Evolutionary conservation across 2,888 invertebrate genomes (phyloP), one percentile per base, ranked within the genome.

Genomic region (Rhyacophila evoluta): DNA sequence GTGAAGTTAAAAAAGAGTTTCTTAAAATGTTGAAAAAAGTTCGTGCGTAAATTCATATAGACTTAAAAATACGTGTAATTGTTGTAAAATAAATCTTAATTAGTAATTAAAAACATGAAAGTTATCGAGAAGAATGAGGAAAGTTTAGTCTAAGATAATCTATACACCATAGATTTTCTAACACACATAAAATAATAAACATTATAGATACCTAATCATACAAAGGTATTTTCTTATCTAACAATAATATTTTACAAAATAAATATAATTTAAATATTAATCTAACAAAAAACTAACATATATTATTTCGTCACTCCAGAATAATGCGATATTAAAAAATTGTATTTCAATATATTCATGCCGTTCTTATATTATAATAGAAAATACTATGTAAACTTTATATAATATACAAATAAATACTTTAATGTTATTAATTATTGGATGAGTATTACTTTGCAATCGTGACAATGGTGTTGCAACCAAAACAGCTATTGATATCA

Each of bases 251-350:
- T 38, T 11, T 38, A 55, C 29, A 55, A 55, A 55, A 25, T 8
- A 3, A 25, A 33, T 4, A 4, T 4, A 33, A 6, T 33, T 4
- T 2, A 55, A 0, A 55, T 8, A 25, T 55, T 19, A 33, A 19
- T 55, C 55, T 55, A 55, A 25, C 55, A 55, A 55, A 55, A 55
- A 55, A 8, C 55, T 55, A 55, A 55, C 55, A 55, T 55, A 19
- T 55, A 55, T 55, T 55, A 4, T 33, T 8, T 55, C 25, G 8
- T 10, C 25, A 55, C 19, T 12, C 15, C 15, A 39, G 39, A n/a
- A 39, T 6, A 39, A 1, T 2, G 15, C n/a, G n/a, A 33, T 55
- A 2, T 55, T 25, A 19, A n/a, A 6, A 8, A n/a, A 12, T 19
- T 55, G 25, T 25, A 25, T 55, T 55, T 55, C 6, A 39, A 39